Percentiles rank a stretch among this genome's conserved stretches.
Evolutionary conservation across 1,140 invertebrate genomes (phyloP).

Genomic region (Himalopsyche phryganea): DNA sequence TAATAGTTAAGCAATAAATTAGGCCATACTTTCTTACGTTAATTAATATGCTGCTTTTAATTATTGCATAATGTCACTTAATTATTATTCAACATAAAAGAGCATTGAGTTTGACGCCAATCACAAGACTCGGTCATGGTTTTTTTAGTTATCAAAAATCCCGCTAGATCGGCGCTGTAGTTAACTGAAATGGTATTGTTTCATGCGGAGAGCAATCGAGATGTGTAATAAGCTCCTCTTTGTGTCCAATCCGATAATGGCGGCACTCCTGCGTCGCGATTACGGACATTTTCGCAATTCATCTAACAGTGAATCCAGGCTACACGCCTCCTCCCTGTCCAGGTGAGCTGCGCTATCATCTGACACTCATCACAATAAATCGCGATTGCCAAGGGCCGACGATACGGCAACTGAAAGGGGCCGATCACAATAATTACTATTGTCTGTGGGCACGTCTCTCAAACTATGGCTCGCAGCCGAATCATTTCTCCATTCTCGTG

Average conservation of each 20-base stretch:
- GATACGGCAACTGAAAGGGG: not conserved
- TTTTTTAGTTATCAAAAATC: too few species aligned
- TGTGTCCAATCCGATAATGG: conserved; percentile 25
- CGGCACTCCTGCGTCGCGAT: conserved; percentile 10
- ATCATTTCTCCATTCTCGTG: too few species aligned
- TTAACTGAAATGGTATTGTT: conserved; percentile 7
- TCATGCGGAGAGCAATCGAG: too few species aligned
- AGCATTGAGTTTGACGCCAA: too few species aligned
- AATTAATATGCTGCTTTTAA: too few species aligned
- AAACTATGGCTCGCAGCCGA: not conserved
- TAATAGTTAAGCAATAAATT: too few species aligned
- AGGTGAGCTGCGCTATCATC: conserved; percentile 15
- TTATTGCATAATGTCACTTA: too few species aligned
- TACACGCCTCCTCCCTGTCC: conserved; percentile 23
- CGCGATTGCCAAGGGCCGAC: conserved; percentile 6
- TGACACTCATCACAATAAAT: conserved; percentile 1
- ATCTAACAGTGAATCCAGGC: conserved; percentile 14
- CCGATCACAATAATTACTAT: conserved; percentile 1
- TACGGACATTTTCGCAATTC: conserved; percentile 26
- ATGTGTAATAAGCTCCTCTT: not conserved
- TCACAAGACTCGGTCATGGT: too few species aligned
- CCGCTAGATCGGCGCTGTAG: too few species aligned
- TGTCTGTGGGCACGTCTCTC: not conserved
- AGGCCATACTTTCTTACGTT: too few species aligned
- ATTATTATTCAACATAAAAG: too few species aligned